A percentile compares a stretch with the other conserved stretches of the same genome.
phyloP scores from a whole-genome alignment of 2,113 vertebrate species.

The Pteropus alecto region DNA sequence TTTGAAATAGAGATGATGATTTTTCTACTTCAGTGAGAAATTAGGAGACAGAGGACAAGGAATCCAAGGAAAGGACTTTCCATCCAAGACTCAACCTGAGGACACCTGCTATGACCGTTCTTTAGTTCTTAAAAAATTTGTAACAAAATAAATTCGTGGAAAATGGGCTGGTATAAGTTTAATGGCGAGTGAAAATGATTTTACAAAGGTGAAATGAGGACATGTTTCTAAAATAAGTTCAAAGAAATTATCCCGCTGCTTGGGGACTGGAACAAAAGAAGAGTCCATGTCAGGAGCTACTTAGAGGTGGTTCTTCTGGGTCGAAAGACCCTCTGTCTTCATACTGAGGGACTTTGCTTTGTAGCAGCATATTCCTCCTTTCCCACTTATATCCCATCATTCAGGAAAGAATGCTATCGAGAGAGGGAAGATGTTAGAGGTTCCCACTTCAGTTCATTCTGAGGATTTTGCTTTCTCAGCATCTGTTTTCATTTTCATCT shows the following conservation, averaged over 20 bases:
- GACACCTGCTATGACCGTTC: background rate
- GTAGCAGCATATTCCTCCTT: background rate
- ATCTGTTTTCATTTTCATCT: background rate
- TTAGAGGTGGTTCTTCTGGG: background rate
- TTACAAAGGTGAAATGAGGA: background rate
- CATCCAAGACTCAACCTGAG: background rate
- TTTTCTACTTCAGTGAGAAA: background rate
- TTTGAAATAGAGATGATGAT: background rate
- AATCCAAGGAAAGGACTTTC: background rate
- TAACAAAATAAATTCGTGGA: background rate
- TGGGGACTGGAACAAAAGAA: background rate
- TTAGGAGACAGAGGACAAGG: background rate
- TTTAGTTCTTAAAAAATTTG: background rate
- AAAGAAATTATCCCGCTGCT: background rate
- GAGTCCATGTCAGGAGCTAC: background rate
- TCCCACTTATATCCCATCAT: background rate
- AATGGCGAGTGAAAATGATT: background rate
- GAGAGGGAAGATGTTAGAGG: background rate
- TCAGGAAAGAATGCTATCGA: background rate
- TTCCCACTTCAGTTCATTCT: background rate
- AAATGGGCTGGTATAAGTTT: background rate
- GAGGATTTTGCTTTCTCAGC: background rate
- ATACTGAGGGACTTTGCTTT: background rate
- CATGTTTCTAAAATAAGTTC: background rate
- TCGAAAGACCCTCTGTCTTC: background rate